Conservation (phyloP, 2,113 vertebrate genomes). For the Xiphophorus maculatus region DNA sequence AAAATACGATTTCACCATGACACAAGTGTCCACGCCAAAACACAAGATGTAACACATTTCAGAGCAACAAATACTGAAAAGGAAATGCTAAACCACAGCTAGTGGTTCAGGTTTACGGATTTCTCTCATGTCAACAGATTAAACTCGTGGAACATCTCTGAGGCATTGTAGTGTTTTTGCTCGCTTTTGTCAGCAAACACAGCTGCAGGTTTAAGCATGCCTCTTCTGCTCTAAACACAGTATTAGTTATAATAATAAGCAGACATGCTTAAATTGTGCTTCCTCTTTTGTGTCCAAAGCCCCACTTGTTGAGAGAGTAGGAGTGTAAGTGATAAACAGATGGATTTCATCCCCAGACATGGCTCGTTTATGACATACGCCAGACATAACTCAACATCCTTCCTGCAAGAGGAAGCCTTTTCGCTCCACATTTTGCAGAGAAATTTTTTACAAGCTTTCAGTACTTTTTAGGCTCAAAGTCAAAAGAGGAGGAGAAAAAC, state of each 20-base stretch:
- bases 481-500: not conserved
- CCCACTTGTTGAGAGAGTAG: not conserved
- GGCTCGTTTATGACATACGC: slow-evolving; percentile 48
- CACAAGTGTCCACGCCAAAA: not conserved
- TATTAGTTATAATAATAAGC: not conserved
- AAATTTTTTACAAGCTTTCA: slow-evolving; percentile 20
- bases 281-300: not conserved
- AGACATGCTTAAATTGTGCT: not conserved
- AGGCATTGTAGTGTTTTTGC: not conserved
- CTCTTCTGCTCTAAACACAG: not conserved
- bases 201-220: not conserved
- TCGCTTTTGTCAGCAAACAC: not conserved
- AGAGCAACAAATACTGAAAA: not conserved
- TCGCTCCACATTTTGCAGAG: slow-evolving; percentile 2
- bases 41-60: slow-evolving; percentile 22
- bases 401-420: slow-evolving; percentile 69
- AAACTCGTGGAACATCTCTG: too few relatives aligned
- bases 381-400: slow-evolving; percentile 69
- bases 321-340: slow-evolving; percentile 11
- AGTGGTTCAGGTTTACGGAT: not conserved
- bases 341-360: slow-evolving; percentile 38
- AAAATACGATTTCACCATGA: not conserved
- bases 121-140: not conserved
- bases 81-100: not conserved
- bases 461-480: not conserved